phyloP scores from a whole-genome alignment of 2,888 invertebrate genomes.

The Saturnia japonica region DNA sequence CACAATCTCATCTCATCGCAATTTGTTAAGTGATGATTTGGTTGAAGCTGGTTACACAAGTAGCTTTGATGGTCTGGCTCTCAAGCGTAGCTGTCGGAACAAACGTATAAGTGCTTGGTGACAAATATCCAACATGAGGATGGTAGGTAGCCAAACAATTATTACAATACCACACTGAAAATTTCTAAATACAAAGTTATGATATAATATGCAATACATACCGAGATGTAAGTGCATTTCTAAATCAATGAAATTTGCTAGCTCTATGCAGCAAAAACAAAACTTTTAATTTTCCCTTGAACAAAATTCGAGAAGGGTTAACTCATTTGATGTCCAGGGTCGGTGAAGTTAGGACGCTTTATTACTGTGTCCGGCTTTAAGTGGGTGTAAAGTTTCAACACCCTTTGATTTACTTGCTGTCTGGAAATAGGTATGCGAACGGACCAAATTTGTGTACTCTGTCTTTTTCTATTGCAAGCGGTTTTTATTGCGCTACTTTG shows the following conservation, averaged over 20 bases:
- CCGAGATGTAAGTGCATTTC: not conserved
- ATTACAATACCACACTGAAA: too few relatives aligned
- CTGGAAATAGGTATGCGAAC: constrained; percentile 70
- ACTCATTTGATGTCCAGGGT: constrained; percentile 78
- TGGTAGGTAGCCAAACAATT: not conserved
- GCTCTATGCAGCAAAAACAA: constrained; percentile 29
- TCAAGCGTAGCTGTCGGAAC: not conserved
- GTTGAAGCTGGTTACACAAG: not conserved
- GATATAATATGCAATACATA: not conserved
- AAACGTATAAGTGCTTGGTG: not conserved
- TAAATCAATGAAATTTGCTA: constrained; percentile 11
- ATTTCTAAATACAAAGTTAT: not conserved
- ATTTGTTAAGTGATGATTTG: not conserved
- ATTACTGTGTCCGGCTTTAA: constrained; percentile 82
- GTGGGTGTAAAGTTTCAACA: constrained; percentile 83
- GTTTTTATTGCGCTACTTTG: constrained; percentile 50
- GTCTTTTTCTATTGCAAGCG: constrained; percentile 54
- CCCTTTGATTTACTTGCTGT: constrained; percentile 81
- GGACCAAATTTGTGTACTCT: constrained; percentile 65
- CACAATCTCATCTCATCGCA: not conserved
- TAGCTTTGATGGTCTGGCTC: not conserved
- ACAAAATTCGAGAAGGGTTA: constrained; percentile 75
- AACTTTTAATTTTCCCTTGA: constrained; percentile 74
- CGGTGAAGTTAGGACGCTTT: constrained; percentile 80
- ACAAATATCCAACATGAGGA: not conserved